Conservation (phyloP, 2,113 vertebrate species). For the Semicossyphus pulcher region DNA sequence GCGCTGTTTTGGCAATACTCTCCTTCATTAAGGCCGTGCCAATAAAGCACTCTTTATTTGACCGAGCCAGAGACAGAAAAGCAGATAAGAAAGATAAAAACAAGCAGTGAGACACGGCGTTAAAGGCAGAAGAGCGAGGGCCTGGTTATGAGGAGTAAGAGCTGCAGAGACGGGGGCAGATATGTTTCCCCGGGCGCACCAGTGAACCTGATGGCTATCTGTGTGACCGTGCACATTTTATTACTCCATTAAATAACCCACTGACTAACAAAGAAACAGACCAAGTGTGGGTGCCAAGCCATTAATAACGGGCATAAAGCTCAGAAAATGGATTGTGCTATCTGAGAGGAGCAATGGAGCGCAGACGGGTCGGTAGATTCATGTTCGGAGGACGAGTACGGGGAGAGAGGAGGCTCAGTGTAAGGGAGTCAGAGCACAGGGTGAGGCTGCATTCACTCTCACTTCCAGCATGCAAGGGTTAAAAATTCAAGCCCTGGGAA, state of each 20-base stretch:
- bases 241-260: conserved; percentile 77
- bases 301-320: conserved; percentile 75
- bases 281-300: conserved; percentile 57
- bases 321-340: conserved; percentile 66
- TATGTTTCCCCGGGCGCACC: conserved; percentile 52
- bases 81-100: conserved; percentile 28
- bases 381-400: conserved; percentile 25
- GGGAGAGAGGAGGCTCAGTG: neutral
- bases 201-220: conserved; percentile 71
- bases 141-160: conserved; percentile 42
- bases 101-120: neutral
- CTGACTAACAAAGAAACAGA: conserved; percentile 67
- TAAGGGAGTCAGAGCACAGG: neutral
- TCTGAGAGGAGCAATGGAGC: conserved; percentile 48
- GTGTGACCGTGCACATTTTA: conserved; percentile 70
- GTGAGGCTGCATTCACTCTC: conserved; percentile 14
- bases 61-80: conserved; percentile 18
- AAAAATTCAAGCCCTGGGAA: neutral
- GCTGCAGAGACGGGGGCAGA: conserved; percentile 50
- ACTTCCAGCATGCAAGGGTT: no score
- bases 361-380: conserved; percentile 48
- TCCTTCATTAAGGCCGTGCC: neutral
- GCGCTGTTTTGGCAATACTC: neutral
- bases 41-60: conserved; percentile 1
- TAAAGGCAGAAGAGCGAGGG: neutral